Evolutionary conservation across 1,140 invertebrate genomes (phyloP).

Genomic region (Paramacrobiotus metropolitanus): DNA sequence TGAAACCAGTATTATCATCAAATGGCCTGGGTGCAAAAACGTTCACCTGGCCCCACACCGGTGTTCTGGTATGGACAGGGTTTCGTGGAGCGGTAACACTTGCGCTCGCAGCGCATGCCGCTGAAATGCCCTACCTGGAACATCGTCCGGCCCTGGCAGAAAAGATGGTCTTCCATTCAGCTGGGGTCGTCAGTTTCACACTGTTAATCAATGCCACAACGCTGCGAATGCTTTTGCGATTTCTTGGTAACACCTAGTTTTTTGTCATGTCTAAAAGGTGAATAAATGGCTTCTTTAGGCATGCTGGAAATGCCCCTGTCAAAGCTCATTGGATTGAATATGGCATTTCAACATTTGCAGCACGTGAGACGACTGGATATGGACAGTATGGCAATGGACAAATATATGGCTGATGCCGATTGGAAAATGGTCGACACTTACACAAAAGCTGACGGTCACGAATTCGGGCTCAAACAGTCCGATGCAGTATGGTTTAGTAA

Average conservation of each 20-base stretch:
- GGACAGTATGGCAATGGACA: background rate
- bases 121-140: background rate
- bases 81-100: constrained; percentile 21
- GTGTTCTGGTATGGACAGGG: constrained; percentile 21
- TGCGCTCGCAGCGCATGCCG: constrained; percentile 9
- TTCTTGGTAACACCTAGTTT: background rate
- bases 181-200: background rate
- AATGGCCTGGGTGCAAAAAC: constrained; percentile 18
- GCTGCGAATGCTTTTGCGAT: background rate
- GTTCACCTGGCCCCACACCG: constrained; percentile 18
- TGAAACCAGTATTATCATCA: constrained; percentile 17
- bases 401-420: background rate
- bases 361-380: background rate
- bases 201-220: background rate
- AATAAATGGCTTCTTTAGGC: background rate
- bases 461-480: background rate
- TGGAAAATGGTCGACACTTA: background rate
- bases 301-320: background rate
- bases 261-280: background rate
- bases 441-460: background rate
- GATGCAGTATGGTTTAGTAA: background rate
- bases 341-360: background rate
- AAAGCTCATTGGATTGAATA: background rate
- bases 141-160: background rate
- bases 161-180: background rate